These are phyloP conservation scores for Strigamia crassipes DNA, from an alignment of 2,888 invertebrate genomes.

Conservation along the genomic window DNA sequence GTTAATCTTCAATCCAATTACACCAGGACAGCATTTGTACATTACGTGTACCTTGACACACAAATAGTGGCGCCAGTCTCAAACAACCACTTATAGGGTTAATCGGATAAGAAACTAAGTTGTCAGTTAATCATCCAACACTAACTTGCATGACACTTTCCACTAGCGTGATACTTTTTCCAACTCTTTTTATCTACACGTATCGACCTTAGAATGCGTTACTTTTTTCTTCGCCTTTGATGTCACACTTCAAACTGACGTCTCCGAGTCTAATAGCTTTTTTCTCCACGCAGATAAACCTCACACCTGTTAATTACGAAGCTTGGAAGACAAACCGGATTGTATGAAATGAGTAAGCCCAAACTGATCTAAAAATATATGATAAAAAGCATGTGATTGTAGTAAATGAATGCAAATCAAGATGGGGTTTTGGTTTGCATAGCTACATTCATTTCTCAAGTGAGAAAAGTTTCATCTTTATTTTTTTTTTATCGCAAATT, in stretches of 20 bases:
- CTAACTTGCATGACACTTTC: not conserved
- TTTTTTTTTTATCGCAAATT: too few relatives aligned
- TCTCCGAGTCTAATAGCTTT: not conserved
- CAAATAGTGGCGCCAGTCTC: slow-evolving; percentile 7
- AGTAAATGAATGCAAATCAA: not conserved
- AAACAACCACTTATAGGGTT: not conserved
- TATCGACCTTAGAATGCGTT: not conserved
- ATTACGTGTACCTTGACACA: slow-evolving; percentile 12
- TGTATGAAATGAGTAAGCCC: too few relatives aligned
- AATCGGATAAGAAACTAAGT: not conserved
- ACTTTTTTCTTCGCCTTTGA: not conserved
- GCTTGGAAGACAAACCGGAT: not conserved
- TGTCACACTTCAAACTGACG: not conserved
- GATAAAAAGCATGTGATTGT: not conserved
- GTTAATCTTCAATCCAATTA: slow-evolving; percentile 18
- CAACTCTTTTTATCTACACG: not conserved
- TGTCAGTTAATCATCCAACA: not conserved
- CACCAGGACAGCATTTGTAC: not conserved
- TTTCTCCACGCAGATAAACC: not conserved
- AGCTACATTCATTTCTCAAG: too few relatives aligned
- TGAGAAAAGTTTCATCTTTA: too few relatives aligned
- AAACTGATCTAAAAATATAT: not conserved
- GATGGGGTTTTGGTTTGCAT: too few relatives aligned
- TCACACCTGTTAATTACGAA: not conserved
- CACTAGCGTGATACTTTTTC: not conserved